Percentiles rank a stretch among this genome's conserved stretches.
Conservation (phyloP, 2,797 vertebrate genomes). For the Anableps anableps region DNA sequence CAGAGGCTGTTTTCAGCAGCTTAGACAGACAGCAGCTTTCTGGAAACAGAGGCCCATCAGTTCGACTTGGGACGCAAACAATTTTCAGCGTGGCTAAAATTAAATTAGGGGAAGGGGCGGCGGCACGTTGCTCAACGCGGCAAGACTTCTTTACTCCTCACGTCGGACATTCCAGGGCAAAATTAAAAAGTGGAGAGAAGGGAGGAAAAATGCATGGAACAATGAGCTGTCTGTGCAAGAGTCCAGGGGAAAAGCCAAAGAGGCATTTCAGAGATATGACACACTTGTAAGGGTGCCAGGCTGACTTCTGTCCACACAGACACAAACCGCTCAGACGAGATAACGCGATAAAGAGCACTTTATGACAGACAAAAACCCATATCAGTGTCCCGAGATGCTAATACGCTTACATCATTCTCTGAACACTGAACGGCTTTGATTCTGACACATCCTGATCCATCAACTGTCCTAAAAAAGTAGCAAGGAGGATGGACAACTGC, state of each 20-base stretch:
- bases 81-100: slow-evolving; percentile 79
- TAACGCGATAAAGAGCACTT: slow-evolving; percentile 59
- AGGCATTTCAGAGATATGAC: slow-evolving; percentile 60
- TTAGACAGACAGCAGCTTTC: slow-evolving; percentile 54
- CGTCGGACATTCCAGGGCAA: slow-evolving; percentile 71
- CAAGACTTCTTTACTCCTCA: slow-evolving; percentile 64
- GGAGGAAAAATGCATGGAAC: slow-evolving; percentile 50
- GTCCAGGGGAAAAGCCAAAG: slow-evolving; percentile 50
- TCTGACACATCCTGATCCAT: slow-evolving; percentile 32
- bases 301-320: slow-evolving; percentile 49
- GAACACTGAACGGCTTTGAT: slow-evolving; percentile 26
- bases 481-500: background rate
- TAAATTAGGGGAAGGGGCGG: slow-evolving; percentile 74
- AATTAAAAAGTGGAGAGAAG: slow-evolving; percentile 53
- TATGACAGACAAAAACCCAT: slow-evolving; percentile 37
- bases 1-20: slow-evolving; percentile 71
- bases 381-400: slow-evolving; percentile 37
- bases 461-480: background rate
- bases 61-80: slow-evolving; percentile 65
- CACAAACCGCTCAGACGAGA: slow-evolving; percentile 53
- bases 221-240: slow-evolving; percentile 74
- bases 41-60: slow-evolving; percentile 78
- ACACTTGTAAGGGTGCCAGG: slow-evolving; percentile 54
- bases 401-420: slow-evolving; percentile 27
- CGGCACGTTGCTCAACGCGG: slow-evolving; percentile 56